Evolutionary conservation across 2,888 invertebrate genomes (phyloP).

Genomic region (Lycocerus yunnanus): DNA sequence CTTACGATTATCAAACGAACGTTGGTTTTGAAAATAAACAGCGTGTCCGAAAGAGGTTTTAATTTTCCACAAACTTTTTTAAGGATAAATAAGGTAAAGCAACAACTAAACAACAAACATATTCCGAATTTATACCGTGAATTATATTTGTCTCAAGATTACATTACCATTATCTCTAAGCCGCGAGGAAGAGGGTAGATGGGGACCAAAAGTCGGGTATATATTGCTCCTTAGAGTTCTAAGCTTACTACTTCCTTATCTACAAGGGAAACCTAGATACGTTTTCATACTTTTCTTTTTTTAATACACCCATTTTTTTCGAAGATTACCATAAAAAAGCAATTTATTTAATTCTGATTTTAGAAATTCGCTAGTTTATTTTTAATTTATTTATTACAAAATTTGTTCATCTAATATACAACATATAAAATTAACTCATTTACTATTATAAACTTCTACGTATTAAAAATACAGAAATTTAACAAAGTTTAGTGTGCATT

Average conservation of each 20-base stretch:
- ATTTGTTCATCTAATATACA: conserved; percentile 12
- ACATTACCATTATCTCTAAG: conserved; percentile 53
- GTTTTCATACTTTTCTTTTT: conserved; percentile 35
- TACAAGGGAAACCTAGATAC: conserved; percentile 33
- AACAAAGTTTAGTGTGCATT: conserved; percentile 25
- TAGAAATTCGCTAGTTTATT: neutral
- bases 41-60: conserved; percentile 35
- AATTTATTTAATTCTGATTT: neutral
- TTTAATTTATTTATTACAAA: conserved; percentile 14
- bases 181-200: conserved; percentile 40
- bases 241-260: conserved; percentile 35
- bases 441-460: conserved; percentile 5
- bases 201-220: conserved; percentile 31
- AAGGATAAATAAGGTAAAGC: conserved; percentile 47
- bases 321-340: neutral
- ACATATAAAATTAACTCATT: conserved; percentile 30
- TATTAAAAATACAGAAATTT: conserved; percentile 16
- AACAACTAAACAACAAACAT: conserved; percentile 51
- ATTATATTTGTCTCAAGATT: conserved; percentile 55
- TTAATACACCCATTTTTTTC: conserved; percentile 16
- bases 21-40: conserved; percentile 18
- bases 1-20: conserved; percentile 20
- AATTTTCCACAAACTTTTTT: conserved; percentile 41
- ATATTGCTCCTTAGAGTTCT: conserved; percentile 34
- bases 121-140: conserved; percentile 50